phyloP scores from a whole-genome alignment of 1,140 invertebrate species.

The Fopius arisanus region DNA sequence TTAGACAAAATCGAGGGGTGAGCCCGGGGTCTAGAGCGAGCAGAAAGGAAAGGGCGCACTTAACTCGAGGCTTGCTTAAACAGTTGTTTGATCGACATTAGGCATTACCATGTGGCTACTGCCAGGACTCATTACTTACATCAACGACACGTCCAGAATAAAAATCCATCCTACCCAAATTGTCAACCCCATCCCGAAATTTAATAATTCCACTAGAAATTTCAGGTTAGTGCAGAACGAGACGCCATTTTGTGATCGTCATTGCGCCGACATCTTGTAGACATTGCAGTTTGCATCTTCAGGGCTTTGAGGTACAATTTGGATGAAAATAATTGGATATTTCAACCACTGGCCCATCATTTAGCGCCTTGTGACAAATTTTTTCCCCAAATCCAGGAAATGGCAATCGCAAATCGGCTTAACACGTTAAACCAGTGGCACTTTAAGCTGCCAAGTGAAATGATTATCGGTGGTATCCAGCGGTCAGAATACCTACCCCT shows the following conservation, averaged over 20 bases:
- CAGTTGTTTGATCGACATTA: conserved; percentile 64
- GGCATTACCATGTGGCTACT: conserved; percentile 63
- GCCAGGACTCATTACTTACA: conserved; percentile 57
- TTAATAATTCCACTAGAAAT: not conserved
- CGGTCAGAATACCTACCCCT: conserved; percentile 24
- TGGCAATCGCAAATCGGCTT: conserved; percentile 67
- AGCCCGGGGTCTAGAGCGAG: no score
- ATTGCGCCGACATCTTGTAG: no score
- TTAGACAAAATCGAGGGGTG: not conserved
- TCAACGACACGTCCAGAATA: conserved; percentile 16
- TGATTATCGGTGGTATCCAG: conserved; percentile 65
- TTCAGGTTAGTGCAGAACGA: not conserved
- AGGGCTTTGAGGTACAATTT: no score
- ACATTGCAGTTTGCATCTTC: no score
- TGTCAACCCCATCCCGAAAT: no score
- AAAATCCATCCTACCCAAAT: no score
- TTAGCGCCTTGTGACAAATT: conserved; percentile 1
- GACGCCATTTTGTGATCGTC: no score
- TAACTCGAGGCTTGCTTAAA: conserved; percentile 62
- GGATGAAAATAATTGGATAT: no score
- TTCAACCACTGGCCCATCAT: no score
- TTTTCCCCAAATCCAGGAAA: conserved; percentile 52
- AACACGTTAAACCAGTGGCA: conserved; percentile 65
- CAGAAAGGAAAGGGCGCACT: conserved; percentile 56
- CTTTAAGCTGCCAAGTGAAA: conserved; percentile 66